These are phyloP conservation scores for Lycocorax pyrrhopterus DNA, from an alignment of 2,113 vertebrate genomes.

Conservation along the genomic window DNA sequence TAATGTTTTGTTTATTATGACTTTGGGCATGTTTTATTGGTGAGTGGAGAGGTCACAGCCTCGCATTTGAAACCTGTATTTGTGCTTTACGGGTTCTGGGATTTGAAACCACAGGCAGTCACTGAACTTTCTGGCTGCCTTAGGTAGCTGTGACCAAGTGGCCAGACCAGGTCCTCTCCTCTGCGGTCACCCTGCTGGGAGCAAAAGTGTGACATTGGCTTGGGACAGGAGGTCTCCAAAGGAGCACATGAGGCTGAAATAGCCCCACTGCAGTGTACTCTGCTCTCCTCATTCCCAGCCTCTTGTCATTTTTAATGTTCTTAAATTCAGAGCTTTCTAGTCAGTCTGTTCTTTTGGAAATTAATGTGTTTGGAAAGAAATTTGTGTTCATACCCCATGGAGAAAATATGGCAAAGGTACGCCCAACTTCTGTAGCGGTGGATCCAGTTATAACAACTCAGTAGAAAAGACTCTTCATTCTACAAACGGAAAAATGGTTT, in stretches of 20 bases:
- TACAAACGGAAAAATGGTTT: not conserved
- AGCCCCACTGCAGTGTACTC: too few relatives aligned
- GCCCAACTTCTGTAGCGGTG: not conserved
- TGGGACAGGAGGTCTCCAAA: not conserved
- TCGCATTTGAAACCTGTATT: slow-evolving; percentile 19
- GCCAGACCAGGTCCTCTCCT: not conserved
- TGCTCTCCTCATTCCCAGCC: not conserved
- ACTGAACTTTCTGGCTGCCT: slow-evolving; percentile 11
- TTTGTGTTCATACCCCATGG: not conserved
- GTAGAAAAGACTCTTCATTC: not conserved
- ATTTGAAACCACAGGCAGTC: slow-evolving; percentile 57
- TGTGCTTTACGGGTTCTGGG: slow-evolving; percentile 58
- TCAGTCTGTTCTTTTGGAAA: not conserved
- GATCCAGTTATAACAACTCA: not conserved
- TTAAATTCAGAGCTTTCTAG: not conserved
- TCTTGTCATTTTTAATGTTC: not conserved
- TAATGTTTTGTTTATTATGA: slow-evolving; percentile 63
- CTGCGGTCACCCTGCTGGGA: not conserved
- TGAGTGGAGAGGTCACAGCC: slow-evolving; percentile 53
- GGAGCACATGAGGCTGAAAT: not conserved
- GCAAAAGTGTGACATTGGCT: not conserved
- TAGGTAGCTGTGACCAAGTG: slow-evolving; percentile 10
- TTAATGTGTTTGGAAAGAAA: not conserved
- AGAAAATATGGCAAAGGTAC: not conserved
- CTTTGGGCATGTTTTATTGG: slow-evolving; percentile 53